These are phyloP conservation scores for Chitala chitala DNA, from an alignment of 2,113 vertebrate genomes.

Conservation along the genomic window DNA sequence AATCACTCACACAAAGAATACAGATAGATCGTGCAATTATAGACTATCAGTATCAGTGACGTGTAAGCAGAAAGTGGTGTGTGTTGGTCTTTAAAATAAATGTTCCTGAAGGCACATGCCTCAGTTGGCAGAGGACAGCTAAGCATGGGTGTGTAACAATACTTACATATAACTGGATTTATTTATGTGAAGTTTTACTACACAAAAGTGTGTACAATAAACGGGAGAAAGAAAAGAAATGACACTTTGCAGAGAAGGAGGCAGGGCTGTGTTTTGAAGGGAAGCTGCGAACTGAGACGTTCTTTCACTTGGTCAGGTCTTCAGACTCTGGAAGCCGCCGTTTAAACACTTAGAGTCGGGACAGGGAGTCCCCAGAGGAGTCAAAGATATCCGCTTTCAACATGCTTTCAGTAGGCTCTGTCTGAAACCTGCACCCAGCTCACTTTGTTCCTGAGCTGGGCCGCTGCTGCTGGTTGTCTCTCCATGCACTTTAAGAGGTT, in stretches of 20 bases:
- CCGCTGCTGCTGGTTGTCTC: background rate
- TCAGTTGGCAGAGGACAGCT: too few relatives aligned
- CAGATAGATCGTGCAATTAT: background rate
- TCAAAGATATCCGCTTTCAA: slow-evolving; percentile 42
- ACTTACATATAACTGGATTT: too few relatives aligned
- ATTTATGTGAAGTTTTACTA: background rate
- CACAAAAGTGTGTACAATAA: background rate
- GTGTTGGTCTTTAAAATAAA: too few relatives aligned
- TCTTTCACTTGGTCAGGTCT: too few relatives aligned
- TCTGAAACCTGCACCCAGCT: slow-evolving; percentile 23
- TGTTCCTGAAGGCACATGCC: too few relatives aligned
- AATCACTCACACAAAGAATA: background rate
- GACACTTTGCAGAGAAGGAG: background rate
- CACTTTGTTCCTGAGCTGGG: slow-evolving; percentile 14
- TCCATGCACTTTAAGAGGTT: background rate
- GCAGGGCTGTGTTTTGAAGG: background rate
- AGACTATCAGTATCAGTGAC: too few relatives aligned
- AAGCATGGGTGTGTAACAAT: too few relatives aligned
- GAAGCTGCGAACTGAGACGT: background rate
- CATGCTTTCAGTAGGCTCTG: slow-evolving; percentile 33
- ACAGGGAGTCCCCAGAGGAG: slow-evolving; percentile 26
- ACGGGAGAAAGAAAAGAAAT: background rate
- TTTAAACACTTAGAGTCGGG: slow-evolving; percentile 45
- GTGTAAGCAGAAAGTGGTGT: too few relatives aligned
- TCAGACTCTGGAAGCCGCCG: slow-evolving; percentile 22